Evolutionary conservation across 2,113 vertebrate genomes (phyloP).

Genomic region (Nothoprocta pentlandii): DNA sequence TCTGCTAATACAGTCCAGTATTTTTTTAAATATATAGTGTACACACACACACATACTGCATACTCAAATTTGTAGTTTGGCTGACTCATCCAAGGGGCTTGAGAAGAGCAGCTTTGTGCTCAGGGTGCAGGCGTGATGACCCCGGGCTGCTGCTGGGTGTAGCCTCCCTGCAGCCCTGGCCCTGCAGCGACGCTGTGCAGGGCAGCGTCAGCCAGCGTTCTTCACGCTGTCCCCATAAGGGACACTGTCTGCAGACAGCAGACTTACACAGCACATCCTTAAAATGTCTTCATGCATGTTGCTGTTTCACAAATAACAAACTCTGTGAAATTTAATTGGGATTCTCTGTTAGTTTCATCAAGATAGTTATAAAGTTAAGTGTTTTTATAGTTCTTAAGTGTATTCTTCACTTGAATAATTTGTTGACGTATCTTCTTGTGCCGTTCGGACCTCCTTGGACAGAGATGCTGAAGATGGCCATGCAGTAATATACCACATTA

Average conservation of each 20-base stretch:
- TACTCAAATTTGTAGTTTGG: neutral
- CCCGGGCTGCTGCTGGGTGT: fast-evolving
- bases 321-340: neutral
- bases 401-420: neutral
- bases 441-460: neutral
- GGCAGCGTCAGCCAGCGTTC: neutral
- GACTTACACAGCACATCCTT: neutral
- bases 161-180: neutral
- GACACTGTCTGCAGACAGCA: neutral
- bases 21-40: neutral
- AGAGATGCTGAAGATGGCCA: neutral
- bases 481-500: neutral
- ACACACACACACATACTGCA: fast-evolving
- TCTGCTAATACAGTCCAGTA: neutral
- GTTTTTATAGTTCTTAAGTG: neutral
- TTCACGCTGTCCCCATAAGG: neutral
- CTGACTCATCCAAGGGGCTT: neutral
- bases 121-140: neutral
- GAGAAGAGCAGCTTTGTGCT: neutral
- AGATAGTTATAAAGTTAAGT: neutral
- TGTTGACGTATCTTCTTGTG: neutral
- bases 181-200: fast-evolving
- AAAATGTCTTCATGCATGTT: neutral
- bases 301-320: neutral
- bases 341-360: neutral